Percentiles rank a stretch among this genome's conserved stretches.
phyloP scores from a whole-genome alignment of 2,888 invertebrate genomes.

The Cartodere bifasciata region DNA sequence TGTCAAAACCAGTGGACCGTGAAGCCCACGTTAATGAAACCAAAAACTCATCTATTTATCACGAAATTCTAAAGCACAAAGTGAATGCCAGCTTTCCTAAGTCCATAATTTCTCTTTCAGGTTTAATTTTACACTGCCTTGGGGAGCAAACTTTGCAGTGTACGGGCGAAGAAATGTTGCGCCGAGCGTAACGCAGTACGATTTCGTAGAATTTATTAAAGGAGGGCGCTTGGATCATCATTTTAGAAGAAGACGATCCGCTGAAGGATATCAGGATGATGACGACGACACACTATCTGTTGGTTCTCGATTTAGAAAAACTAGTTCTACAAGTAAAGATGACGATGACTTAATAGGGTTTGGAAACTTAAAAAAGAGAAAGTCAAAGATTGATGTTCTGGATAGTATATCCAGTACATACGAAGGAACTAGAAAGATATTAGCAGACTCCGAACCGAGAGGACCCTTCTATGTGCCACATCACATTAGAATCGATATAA shows the following conservation, averaged over 20 bases:
- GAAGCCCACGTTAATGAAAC: no score
- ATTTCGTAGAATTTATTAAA: conserved; percentile 89
- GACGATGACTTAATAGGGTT: no score
- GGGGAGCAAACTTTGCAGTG: conserved; percentile 90
- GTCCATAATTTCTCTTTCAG: conserved; percentile 2
- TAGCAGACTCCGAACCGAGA: conserved; percentile 35
- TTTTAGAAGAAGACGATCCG: conserved; percentile 35
- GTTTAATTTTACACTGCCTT: conserved; percentile 73
- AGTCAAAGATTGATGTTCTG: conserved; percentile 32
- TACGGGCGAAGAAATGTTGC: conserved; percentile 90
- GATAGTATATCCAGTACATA: conserved; percentile 36
- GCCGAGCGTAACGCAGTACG: conserved; percentile 93
- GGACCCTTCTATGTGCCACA: conserved; percentile 36
- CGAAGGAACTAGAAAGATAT: conserved; percentile 36
- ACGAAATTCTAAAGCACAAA: no score
- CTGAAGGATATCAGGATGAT: conserved; percentile 5
- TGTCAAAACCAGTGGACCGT: no score
- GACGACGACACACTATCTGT: not conserved
- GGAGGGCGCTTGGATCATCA: conserved; percentile 72
- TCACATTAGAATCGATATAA: conserved; percentile 29
- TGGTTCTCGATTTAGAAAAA: no score
- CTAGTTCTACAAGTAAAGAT: no score
- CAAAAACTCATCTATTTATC: no score
- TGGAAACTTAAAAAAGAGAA: no score
- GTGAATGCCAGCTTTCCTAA: not conserved